Conservation (phyloP, 2,797 vertebrate genomes). For the Alcedo atthis region DNA sequence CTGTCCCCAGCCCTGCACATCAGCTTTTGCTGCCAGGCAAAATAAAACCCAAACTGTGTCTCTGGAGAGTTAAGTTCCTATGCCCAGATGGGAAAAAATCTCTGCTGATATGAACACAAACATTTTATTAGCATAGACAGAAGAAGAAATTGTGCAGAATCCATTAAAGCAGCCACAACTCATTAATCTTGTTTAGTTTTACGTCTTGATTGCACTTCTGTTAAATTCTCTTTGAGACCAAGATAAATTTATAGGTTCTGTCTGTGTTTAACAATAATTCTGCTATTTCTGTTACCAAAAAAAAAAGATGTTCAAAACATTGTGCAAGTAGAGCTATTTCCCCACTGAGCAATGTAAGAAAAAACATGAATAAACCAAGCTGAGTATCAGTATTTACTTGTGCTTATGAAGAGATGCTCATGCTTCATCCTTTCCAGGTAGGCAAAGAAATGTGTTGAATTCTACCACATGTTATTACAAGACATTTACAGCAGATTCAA, state of each 20-base stretch:
- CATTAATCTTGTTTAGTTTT: slow-evolving; percentile 18
- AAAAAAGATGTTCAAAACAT: neutral
- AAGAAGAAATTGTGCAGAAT: slow-evolving; percentile 50
- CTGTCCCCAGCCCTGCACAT: accelerated
- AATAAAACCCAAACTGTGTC: neutral
- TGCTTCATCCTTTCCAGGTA: neutral
- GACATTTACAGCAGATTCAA: neutral
- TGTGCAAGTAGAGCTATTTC: neutral
- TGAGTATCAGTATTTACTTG: slow-evolving; percentile 19
- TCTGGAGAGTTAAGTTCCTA: neutral
- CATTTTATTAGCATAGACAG: slow-evolving; percentile 17
- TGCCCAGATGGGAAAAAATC: slow-evolving; percentile 14
- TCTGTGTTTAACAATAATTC: neutral
- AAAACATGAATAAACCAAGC: neutral
- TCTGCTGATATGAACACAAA: slow-evolving; percentile 18
- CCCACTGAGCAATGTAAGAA: neutral
- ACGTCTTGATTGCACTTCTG: slow-evolving; percentile 13
- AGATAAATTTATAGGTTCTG: neutral
- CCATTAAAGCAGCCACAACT: slow-evolving; percentile 50
- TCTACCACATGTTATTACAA: neutral
- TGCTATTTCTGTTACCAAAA: neutral
- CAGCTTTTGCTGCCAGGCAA: neutral
- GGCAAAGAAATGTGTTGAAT: neutral
- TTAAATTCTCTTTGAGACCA: slow-evolving; percentile 15
- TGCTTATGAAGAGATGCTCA: neutral